Conservation (phyloP, 2,888 invertebrate species). For the Eurytoma californica region DNA sequence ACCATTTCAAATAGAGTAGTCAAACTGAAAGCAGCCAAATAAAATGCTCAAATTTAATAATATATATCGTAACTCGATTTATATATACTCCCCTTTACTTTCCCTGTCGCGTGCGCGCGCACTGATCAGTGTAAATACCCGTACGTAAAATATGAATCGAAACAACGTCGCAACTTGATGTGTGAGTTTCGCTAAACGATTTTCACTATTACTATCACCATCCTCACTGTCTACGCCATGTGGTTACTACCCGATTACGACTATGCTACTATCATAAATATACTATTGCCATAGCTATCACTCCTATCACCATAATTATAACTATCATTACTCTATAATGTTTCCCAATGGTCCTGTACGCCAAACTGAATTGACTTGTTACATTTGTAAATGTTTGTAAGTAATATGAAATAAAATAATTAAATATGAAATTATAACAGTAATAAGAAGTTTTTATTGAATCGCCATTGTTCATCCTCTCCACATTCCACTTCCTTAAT, state of each 20-base stretch:
- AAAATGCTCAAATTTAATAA: no score
- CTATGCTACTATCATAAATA: slow-evolving; percentile 17
- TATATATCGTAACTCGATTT: no score
- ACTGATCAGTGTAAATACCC: slow-evolving; percentile 25
- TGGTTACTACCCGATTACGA: slow-evolving; percentile 16
- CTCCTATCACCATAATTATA: slow-evolving; percentile 55
- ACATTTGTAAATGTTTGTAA: slow-evolving; percentile 74
- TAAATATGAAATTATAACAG: slow-evolving; percentile 62
- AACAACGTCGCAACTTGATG: not conserved
- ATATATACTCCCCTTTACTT: no score
- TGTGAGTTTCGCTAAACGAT: not conserved
- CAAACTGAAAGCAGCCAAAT: no score
- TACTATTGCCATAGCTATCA: slow-evolving; percentile 22
- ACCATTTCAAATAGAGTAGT: no score
- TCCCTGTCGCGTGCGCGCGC: not conserved
- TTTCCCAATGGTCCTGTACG: slow-evolving; percentile 69
- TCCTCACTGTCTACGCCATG: slow-evolving; percentile 8
- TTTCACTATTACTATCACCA: slow-evolving; percentile 6
- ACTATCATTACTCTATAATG: slow-evolving; percentile 64
- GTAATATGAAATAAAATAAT: slow-evolving; percentile 72
- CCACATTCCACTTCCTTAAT: no score
- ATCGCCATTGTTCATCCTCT: no score
- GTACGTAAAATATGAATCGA: slow-evolving; percentile 2
- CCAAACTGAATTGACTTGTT: slow-evolving; percentile 73
- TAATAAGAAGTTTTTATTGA: not conserved